Evolutionary conservation across 2,888 invertebrate genomes (phyloP).

Genomic region (Nymphalis polychloros): DNA sequence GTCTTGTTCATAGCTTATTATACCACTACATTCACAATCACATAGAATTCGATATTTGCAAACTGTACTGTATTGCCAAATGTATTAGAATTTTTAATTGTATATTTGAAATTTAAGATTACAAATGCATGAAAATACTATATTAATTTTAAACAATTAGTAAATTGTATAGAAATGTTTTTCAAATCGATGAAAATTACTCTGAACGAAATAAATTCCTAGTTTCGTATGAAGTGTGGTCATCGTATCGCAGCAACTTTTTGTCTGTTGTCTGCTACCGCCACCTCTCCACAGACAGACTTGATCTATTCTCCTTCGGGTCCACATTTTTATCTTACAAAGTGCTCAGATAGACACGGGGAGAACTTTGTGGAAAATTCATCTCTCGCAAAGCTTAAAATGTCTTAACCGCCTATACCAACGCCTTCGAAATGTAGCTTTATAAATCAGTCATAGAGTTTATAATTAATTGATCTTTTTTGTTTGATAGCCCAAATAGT

Average conservation of each 20-base stretch:
- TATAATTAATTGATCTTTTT: constrained; percentile 40
- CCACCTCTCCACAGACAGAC: constrained; percentile 62
- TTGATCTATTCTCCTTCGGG: constrained; percentile 75
- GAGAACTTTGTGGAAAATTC: constrained; percentile 78
- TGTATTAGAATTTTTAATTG: too few species aligned
- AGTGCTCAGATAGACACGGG: constrained; percentile 78
- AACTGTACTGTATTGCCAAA: too few species aligned
- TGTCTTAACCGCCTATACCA: constrained; percentile 39
- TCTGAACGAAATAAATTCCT: background rate
- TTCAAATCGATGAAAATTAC: too few species aligned
- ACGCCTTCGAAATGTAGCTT: constrained; percentile 33
- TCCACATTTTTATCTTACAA: constrained; percentile 80
- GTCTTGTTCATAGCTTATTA: too few species aligned
- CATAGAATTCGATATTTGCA: too few species aligned
- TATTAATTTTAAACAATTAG: too few species aligned
- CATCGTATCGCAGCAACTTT: constrained; percentile 55
- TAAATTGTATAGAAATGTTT: too few species aligned
- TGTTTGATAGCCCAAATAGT: constrained; percentile 50
- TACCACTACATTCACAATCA: too few species aligned
- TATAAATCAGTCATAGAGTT: constrained; percentile 26
- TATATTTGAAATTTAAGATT: background rate
- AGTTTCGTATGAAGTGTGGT: constrained; percentile 22
- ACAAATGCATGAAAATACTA: too few species aligned
- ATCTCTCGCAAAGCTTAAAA: constrained; percentile 50
- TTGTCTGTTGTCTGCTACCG: constrained; percentile 59